Base-by-base conservation (phyloP, 2,888 invertebrate genomes). In the Sinelater perroti region DNA sequence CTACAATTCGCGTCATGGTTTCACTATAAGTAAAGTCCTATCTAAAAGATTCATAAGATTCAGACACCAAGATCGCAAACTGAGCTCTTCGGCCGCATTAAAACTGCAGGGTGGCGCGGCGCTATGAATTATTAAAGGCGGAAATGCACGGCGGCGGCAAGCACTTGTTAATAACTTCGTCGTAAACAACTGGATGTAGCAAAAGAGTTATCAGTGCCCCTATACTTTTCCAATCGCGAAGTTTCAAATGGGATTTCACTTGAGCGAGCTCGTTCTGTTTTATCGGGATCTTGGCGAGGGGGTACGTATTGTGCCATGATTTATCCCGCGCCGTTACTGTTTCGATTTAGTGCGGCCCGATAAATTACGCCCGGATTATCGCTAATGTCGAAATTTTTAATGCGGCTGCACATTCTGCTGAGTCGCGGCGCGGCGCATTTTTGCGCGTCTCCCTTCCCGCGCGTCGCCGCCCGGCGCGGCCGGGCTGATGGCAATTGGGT, bases 251-350 rank as follows among this genome's bases (percentile, higher is more conserved):
- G 67, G 68, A 68, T 67, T 70, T 64, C 65, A 64, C 61, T 66
- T 59, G 67, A 65, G 65, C 61, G 67, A 67, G 60, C 61, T 60
- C 64, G 65, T 58, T 65, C 68, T 68, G 67, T 67, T 70, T 70
- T 70, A 70, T 69, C 69, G 59, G 60, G 56, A 62, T 56, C 59
- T 56, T 66, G 62, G 65, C 50, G 56, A 61, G 61, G 62, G 65
- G 60, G 67, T 67, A 67, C 64, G 69, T 71, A 71, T 71, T 71
- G 68, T 67, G 65, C 63, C 64, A 67, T 72, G 71, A 72, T 72
- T 71, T 72, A 72, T 72, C 67, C 63, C 66, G 67, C 63, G 63
- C 70, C 67, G 70, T 71, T 72, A 71, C 69, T 71, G 68, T 70
- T 69, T 69, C 69, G 69, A 71, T 70, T 69, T 70, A 67, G 66